Conservation (phyloP, 2,888 invertebrate species). For the Tenthredo livida region DNA sequence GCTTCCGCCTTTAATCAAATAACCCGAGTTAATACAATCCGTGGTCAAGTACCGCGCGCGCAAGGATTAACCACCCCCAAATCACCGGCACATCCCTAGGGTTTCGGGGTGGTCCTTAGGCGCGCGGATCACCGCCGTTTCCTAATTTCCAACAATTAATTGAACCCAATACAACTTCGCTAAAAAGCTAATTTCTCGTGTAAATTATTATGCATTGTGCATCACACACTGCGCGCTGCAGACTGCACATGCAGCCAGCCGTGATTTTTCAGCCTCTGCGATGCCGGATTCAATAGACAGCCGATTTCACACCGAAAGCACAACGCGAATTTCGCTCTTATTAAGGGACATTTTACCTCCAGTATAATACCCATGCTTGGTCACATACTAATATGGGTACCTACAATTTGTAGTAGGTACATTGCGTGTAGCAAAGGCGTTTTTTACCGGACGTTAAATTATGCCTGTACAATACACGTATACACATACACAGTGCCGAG, state of each 20-base stretch:
- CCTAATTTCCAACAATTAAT: slow-evolving; percentile 30
- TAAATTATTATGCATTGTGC: background rate
- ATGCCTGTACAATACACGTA: too few relatives aligned
- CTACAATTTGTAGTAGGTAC: background rate
- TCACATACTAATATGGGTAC: background rate
- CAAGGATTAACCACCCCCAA: background rate
- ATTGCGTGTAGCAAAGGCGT: slow-evolving; percentile 4
- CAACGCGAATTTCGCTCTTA: background rate
- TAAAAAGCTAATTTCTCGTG: slow-evolving; percentile 30
- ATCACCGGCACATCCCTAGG: slow-evolving; percentile 25
- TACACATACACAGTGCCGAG: too few relatives aligned
- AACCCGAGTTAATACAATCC: slow-evolving; percentile 30
- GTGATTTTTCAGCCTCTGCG: slow-evolving; percentile 17
- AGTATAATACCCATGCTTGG: slow-evolving; percentile 5
- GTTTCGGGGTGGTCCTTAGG: slow-evolving; percentile 14
- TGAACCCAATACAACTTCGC: slow-evolving; percentile 19
- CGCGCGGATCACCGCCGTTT: slow-evolving; percentile 3
- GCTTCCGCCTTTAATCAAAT: slow-evolving; percentile 65
- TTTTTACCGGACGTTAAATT: too few relatives aligned
- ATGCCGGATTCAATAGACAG: background rate
- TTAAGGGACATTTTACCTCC: background rate
- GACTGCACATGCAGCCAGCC: slow-evolving; percentile 25
- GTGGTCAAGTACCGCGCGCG: slow-evolving; percentile 39
- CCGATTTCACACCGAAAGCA: slow-evolving; percentile 23
- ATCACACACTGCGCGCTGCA: background rate